Base-by-base conservation (phyloP, 2,888 invertebrate genomes). In the Timema cristinae region DNA sequence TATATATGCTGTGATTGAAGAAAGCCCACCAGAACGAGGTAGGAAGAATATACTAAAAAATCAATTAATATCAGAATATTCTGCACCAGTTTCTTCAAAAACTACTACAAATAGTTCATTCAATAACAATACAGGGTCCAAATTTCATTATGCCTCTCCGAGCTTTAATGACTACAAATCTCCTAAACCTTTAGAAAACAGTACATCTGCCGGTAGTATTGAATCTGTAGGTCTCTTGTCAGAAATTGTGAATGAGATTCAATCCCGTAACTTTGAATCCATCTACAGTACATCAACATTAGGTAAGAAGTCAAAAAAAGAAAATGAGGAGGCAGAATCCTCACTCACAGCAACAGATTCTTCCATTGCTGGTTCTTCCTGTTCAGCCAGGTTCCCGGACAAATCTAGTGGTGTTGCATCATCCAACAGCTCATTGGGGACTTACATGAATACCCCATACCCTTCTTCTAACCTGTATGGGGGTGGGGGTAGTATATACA, bases 241-340 rank as follows among this genome's bases (percentile, higher is more conserved):
- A 8, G 95, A 95, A 82, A 95, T 95, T 73, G 94, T 95, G 0
- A 89, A 89, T 63, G 95, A 95, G 82, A 94, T 95, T 78, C 93
- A 94, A 78, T 91, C 91, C 77, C 85, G 93, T 51, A 94, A 94
- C 80, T 90, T 92, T 54, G 94, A 94, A 77, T 94, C 94, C 0
- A 93, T 95, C 76, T 95, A 95, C 80, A 93, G 93, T 0, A 90
- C 91, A 0, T 90, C 91, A 1, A 91, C 91, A 0, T 81, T 92
- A 2, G 86, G 87, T 0, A 84, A 88, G 71, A 89, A 89, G 77
- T 88, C 88, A 78, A 86, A 86, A 75, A 83, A 82, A 79, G 66
- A 80, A 77, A 73, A 82, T 81, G 67, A 82, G 82, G 80, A 77
- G 50, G 75, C 16, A 49, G 56, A 32, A 16, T 70, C 72, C 8